Evolutionary conservation across 1,140 invertebrate genomes (phyloP), one percentile per base, ranked within the genome.

Genomic region (Dryas iulia): DNA sequence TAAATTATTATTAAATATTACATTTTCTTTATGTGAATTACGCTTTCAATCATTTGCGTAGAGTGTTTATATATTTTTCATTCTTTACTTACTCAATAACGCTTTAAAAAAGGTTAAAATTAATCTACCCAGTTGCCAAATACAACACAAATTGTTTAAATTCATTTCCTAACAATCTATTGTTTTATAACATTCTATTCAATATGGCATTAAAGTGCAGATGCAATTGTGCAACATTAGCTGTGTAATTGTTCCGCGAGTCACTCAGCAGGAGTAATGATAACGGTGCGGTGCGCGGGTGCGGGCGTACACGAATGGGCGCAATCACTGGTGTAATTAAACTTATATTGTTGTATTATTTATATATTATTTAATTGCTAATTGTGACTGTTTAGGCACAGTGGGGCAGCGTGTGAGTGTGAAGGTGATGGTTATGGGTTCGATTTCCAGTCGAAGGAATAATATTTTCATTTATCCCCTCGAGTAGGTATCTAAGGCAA

Each of bases 161-260:
- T 21, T 2, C 18, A 47, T 47, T 47, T 47, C 39, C 21, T 10
- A 47, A 47, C 14, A 8, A 18, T 14, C 14, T 7, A 21, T 47
- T 47, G 39, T 47, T 47, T 47, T 21, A 47, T 47, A 18, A 47
- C 6, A 47, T 47, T 14, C 14, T 8, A 39, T 39, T n/a, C 14
- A 39, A 67, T 56, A 54, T 60, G 39, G 28, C n/a, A 54, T 11
- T 25, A 59, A 26, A 67, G n/a, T 35, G 30, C 35, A 47, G 39
- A 47, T 7, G 39, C 39, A 21, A 18, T 67, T 67, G 66, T 67
- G 66, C 66, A 67, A 67, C 59, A 66, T 66, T 56, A 54, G 58
- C 26, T 23, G 25, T 59, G 54, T 67, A 67, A 67, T 67, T 67
- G 66, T 61, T 54, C 53, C 28, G 58, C 66, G 23, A 69, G 65